Evolutionary conservation across 2,797 vertebrate species (phyloP).

Genomic region (Sarcophilus harrisii): DNA sequence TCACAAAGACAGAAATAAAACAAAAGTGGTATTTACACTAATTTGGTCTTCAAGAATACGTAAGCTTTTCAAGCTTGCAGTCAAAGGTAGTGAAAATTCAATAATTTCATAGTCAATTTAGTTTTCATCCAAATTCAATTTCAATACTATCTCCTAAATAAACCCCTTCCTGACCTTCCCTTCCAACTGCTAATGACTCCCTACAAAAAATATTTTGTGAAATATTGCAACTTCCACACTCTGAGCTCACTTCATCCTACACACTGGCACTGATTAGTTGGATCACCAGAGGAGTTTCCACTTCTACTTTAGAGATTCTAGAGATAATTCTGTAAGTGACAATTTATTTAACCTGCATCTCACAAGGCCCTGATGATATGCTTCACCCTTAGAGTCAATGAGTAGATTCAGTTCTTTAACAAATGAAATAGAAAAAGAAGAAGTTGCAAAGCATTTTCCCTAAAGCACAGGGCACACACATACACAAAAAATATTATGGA

Average conservation of each 20-base stretch:
- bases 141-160: background rate
- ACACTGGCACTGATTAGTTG: background rate
- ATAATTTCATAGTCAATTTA: background rate
- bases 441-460: background rate
- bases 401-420: background rate
- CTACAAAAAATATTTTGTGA: background rate
- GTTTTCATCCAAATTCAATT: background rate
- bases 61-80: background rate
- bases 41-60: background rate
- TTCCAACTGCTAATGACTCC: background rate
- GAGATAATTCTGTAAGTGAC: background rate
- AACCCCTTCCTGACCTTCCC: background rate
- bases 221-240: background rate
- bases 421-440: background rate
- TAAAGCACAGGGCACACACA: background rate
- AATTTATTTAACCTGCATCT: background rate
- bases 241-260: background rate
- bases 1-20: background rate
- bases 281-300: background rate
- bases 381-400: background rate
- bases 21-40: background rate
- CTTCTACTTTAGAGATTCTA: background rate
- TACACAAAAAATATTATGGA: background rate
- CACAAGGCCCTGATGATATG: background rate
- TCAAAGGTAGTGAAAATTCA: background rate